These are phyloP conservation scores for Orchestia grillus DNA, from an alignment of 1,140 invertebrate species.

Conservation along the genomic window DNA sequence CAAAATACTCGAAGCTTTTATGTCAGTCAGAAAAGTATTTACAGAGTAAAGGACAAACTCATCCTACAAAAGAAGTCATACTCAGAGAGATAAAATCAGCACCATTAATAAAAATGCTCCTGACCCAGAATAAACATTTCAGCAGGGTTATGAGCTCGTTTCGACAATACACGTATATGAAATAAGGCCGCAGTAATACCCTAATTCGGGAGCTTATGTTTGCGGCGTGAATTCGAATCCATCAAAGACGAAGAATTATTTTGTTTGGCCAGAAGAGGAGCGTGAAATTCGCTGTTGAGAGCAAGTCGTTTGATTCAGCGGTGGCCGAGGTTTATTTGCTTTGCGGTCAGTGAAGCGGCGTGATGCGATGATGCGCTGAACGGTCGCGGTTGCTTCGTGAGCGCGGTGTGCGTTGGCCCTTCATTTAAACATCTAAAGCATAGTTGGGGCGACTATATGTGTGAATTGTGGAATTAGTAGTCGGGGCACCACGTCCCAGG, in stretches of 20 bases:
- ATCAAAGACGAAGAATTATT: not conserved
- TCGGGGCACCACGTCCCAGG: too few species aligned
- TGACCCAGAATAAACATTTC: not conserved
- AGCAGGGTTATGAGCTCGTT: not conserved
- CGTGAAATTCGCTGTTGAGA: not conserved
- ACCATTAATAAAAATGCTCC: not conserved
- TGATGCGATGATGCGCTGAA: not conserved
- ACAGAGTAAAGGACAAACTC: not conserved
- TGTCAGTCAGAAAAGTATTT: not conserved
- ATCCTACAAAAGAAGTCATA: not conserved
- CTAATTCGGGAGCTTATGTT: not conserved
- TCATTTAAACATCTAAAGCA: too few species aligned
- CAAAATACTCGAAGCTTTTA: not conserved
- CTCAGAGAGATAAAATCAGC: not conserved
- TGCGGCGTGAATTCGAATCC: slow-evolving; percentile 5
- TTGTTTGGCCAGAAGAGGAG: not conserved
- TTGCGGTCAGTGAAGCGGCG: not conserved
- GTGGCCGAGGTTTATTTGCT: not conserved
- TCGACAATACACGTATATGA: not conserved
- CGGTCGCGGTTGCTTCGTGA: not conserved
- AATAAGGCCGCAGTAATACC: not conserved
- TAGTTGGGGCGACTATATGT: not conserved
- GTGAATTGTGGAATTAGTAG: too few species aligned
- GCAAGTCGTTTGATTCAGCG: not conserved
- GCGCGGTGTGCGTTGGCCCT: not conserved